Base-by-base conservation (phyloP, 2,113 vertebrate genomes). In the Crotalus helleri region DNA sequence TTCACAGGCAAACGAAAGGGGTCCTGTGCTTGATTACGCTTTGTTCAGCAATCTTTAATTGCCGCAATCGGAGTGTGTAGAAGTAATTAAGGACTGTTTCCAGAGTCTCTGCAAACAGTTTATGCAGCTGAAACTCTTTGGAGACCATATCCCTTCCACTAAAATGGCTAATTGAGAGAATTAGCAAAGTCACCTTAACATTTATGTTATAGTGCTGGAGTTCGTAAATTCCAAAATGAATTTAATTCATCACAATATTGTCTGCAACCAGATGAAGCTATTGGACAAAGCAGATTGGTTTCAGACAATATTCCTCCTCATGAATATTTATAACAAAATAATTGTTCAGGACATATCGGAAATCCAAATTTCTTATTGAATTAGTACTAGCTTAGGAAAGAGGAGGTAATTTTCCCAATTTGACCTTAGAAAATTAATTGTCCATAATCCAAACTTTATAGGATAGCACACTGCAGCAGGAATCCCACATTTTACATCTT, bases 1-100 rank as follows among this genome's bases (percentile, higher is more conserved):
- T 97, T 97, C 96, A 95, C 98, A 98, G 97, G 97, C 44, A 96
- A 21, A 91, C 94, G 33, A 96, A 95, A 95, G 94, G 97, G 97
- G 1, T 9, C 92, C 97, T 96, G 91, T 96, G 94, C 96, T 95
- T 96, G 96, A 94, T 95, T 94, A 4, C 54, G 92, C 90, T 95
- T 81, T 15, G 49, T 94, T 96, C 94, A 90, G 94, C 94, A 92
- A 39, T 94, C 94, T 96, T 95, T 96, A 85, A 95, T 15, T 3
- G 92, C 96, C 93, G 51, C 51, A 39, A 0, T 96, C 95, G 90
- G 69, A 93, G 92, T 94, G 94, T 95, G 97, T 81, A 92, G 92
- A 94, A 94, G 96, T 96, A 93, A 96, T 96, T 95, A 88, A 59
- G 89, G 91, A 85, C 64, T 94, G 64, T 0, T 95, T 95, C 91